These are phyloP conservation scores for Neoascia interrupta DNA, from an alignment of 2,888 invertebrate genomes.

Conservation along the genomic window DNA sequence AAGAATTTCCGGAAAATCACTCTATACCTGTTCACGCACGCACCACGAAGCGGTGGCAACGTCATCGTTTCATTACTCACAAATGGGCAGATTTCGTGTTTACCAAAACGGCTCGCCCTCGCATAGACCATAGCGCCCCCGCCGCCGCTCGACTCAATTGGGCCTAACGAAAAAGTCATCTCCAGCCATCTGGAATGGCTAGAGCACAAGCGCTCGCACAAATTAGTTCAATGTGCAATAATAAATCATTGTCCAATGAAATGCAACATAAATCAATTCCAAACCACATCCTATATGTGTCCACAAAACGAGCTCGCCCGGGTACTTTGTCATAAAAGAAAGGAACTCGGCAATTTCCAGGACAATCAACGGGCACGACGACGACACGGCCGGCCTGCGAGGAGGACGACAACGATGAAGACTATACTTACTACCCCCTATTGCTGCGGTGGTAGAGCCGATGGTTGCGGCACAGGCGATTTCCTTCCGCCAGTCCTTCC, in stretches of 20 bases:
- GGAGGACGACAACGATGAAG: background rate
- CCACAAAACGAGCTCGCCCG: background rate
- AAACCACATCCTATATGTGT: background rate
- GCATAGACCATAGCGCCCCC: too few species aligned
- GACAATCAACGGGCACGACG: conserved; percentile 6
- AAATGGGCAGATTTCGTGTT: too few species aligned
- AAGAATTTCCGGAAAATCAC: too few species aligned
- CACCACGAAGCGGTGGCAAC: too few species aligned
- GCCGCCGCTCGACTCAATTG: too few species aligned
- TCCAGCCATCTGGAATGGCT: too few species aligned
- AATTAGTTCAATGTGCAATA: conserved; percentile 37
- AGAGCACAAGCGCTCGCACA: too few species aligned
- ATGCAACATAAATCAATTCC: conserved; percentile 54
- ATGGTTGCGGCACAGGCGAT: background rate
- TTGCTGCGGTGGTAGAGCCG: background rate
- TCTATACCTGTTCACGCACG: too few species aligned
- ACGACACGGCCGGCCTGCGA: background rate
- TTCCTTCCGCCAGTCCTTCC: background rate
- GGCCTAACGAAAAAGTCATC: too few species aligned
- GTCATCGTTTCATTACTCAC: too few species aligned
- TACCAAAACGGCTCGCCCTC: too few species aligned
- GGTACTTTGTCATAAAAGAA: conserved; percentile 31
- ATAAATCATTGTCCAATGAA: conserved; percentile 58
- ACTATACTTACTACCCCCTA: background rate
- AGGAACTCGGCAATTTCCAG: conserved; percentile 36